Percentiles rank a stretch among this genome's conserved stretches.
phyloP scores from a whole-genome alignment of 1,140 invertebrate species.

The Brachionus sp. region DNA sequence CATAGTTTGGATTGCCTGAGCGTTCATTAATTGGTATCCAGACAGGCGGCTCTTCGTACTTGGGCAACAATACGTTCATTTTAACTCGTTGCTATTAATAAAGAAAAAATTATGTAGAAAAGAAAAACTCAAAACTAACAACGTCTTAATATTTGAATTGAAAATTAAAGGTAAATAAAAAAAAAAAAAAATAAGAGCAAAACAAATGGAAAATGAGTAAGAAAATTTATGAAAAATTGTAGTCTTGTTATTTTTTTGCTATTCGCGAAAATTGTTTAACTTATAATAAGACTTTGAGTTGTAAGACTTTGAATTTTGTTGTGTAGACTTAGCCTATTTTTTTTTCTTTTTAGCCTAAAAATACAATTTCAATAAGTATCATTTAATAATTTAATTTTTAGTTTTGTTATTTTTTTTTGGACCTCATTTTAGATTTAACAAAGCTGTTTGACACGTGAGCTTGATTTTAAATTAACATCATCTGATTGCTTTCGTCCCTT shows the following conservation, averaged over 20 bases:
- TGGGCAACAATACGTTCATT: conserved; percentile 11
- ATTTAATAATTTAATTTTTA: background rate
- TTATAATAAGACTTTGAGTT: background rate
- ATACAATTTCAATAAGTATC: background rate
- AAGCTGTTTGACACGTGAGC: too few relatives aligned
- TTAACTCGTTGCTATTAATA: background rate
- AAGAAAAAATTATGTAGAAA: conserved; percentile 6
- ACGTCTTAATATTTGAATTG: conserved; percentile 10
- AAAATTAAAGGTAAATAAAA: conserved; percentile 8
- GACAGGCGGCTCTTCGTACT: conserved; percentile 17
- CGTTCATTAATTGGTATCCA: conserved; percentile 2
- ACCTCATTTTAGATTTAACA: too few relatives aligned
- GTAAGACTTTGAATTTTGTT: too few relatives aligned
- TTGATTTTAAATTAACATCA: too few relatives aligned
- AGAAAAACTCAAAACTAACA: background rate
- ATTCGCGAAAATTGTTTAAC: conserved; percentile 4
- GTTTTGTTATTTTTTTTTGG: too few relatives aligned
- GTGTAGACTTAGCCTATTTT: background rate
- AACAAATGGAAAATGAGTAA: too few relatives aligned
- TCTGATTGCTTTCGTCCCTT: too few relatives aligned
- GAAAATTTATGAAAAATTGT: background rate
- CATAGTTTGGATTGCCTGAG: background rate
- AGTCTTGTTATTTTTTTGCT: background rate
- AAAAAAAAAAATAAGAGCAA: background rate
- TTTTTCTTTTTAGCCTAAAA: too few relatives aligned